A percentile compares a stretch with the other conserved stretches of the same genome.
phyloP scores from a whole-genome alignment of 1,140 invertebrate species.

The Andricus grossulariae region DNA sequence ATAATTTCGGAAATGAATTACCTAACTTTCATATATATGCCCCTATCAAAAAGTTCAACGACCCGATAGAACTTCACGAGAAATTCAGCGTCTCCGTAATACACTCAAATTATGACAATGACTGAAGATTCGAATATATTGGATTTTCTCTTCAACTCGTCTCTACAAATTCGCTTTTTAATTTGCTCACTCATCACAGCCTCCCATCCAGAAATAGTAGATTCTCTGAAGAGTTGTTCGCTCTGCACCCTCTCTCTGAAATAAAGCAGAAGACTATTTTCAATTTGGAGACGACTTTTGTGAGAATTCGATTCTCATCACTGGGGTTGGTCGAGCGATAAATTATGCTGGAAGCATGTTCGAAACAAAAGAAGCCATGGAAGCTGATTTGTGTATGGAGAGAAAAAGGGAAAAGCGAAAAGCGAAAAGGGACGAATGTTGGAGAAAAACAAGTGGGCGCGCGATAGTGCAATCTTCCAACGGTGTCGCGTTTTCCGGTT shows the following conservation, averaged over 20 bases:
- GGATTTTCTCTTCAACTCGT: not conserved
- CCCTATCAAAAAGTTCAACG: too few relatives aligned
- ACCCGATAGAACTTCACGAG: too few relatives aligned
- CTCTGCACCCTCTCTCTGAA: not conserved
- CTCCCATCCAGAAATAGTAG: not conserved
- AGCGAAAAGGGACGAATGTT: conserved; percentile 5
- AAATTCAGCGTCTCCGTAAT: too few relatives aligned
- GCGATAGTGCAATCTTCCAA: conserved; percentile 68
- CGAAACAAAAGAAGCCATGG: conserved; percentile 29
- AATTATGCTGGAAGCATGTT: conserved; percentile 31
- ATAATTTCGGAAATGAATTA: too few relatives aligned
- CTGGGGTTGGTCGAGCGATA: conserved; percentile 20
- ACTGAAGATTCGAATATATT: too few relatives aligned
- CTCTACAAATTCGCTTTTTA: not conserved
- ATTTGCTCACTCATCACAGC: not conserved
- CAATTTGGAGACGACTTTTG: conserved; percentile 24
- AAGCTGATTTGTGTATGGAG: conserved; percentile 53
- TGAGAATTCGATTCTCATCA: conserved; percentile 28
- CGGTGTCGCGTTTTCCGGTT: conserved; percentile 68
- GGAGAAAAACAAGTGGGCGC: conserved; percentile 65
- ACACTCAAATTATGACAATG: too few relatives aligned
- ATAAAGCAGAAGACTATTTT: not conserved
- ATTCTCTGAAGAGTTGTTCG: not conserved
- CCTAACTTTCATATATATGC: too few relatives aligned
- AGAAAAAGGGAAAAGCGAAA: not conserved